Percentiles rank a stretch among this genome's conserved stretches.
Evolutionary conservation across 2,113 vertebrate genomes (phyloP).

Genomic region (Micronycteris hirsuta): DNA sequence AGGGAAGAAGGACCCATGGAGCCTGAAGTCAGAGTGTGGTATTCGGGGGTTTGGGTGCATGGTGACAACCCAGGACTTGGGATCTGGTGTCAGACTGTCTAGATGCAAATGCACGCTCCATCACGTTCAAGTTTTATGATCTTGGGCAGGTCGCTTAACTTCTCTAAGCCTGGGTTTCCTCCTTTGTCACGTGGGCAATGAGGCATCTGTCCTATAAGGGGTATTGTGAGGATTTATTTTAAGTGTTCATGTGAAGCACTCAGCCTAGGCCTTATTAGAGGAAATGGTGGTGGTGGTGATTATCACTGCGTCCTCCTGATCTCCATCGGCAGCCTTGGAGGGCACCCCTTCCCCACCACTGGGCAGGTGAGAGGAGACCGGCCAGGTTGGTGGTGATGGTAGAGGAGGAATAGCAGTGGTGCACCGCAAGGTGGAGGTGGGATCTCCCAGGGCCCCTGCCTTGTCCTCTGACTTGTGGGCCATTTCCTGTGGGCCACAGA

Average conservation of each 20-base stretch:
- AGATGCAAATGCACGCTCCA: background rate
- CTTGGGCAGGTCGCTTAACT: background rate
- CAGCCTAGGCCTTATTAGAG: no score
- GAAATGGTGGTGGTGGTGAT: no score
- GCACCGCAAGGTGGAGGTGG: background rate
- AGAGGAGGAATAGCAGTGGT: background rate
- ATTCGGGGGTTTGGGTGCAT: background rate
- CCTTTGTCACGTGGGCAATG: rapidly evolving
- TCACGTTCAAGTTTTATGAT: background rate
- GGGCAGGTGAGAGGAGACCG: background rate
- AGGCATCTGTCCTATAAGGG: rapidly evolving
- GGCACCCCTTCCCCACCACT: background rate
- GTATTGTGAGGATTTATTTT: background rate
- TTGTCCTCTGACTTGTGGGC: background rate
- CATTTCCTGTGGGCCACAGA: background rate
- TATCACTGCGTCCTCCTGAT: rapidly evolving
- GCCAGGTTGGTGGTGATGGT: background rate
- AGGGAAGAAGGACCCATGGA: background rate
- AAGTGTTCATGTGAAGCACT: background rate
- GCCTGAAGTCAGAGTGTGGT: background rate
- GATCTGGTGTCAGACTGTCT: background rate
- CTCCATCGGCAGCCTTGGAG: background rate
- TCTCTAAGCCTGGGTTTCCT: background rate
- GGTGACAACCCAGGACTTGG: background rate
- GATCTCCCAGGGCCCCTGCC: background rate